Base-by-base conservation (phyloP, 2,797 vertebrate species). In the Percopsis omiscomaycus region DNA sequence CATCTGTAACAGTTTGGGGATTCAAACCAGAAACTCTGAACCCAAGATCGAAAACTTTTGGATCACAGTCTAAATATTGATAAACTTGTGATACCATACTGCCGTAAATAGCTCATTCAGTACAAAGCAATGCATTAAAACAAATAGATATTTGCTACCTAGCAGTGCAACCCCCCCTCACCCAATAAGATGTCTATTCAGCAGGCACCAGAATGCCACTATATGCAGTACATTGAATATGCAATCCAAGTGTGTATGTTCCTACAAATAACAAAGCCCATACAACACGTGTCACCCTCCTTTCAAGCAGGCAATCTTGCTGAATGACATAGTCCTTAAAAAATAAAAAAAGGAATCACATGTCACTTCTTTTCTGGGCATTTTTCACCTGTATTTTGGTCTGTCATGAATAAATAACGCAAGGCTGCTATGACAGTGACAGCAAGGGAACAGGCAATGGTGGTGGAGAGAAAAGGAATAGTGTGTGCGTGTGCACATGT, bases 341-440 rank as follows among this genome's bases (percentile, higher is more conserved):
- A 22, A 22, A 22, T 78, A 57, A 54, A 78, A 78, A 76, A 84
- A 80, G 3, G 64, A 73, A 61, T 84, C 66, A 64, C 72, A 78
- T 84, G 81, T 73, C 75, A 70, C 68, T 64, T 77, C 62, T 70
- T 74, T 78, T 77, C 65, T 71, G 69, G 63, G 77, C 66, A 15
- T 73, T 84, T 84, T 84, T 78, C 71, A 79, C 77, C 82, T 59
- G 77, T 86, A 87, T 81, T 89, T 75, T 64, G 66, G 49, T 76
- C 64, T 64, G 58, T 51, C 71, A 81, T 81, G 72, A 86, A 86
- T 88, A 86, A 88, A 88, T 86, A 85, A 86, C 84, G 76, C 66
- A 37, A 57, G n/a, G 71, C 76, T 87, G 88, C 86, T 80, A 84
- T 88, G 82, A 86, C 77, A 63, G 80, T 81, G 85, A 86, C 84